Evolutionary conservation across 1,140 invertebrate species (phyloP).

Genomic region (Trachymyrmex cornetzi): DNA sequence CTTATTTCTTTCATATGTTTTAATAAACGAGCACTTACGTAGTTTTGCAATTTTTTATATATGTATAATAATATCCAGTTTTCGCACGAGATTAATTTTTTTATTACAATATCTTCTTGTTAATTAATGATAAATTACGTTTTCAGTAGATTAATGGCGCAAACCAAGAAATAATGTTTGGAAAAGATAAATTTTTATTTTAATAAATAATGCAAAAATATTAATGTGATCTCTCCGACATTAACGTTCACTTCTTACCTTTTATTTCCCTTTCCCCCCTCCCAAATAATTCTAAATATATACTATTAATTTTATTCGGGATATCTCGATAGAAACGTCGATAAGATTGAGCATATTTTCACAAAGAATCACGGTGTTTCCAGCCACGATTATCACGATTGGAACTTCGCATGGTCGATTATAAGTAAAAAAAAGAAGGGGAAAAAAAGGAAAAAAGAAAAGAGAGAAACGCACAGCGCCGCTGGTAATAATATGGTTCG

Average conservation of each 20-base stretch:
- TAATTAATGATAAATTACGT: not conserved
- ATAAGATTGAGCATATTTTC: not conserved
- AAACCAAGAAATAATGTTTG: not conserved
- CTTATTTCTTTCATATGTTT: not conserved
- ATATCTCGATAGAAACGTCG: not conserved
- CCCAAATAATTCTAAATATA: not conserved
- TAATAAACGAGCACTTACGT: not conserved
- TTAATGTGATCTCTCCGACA: not conserved
- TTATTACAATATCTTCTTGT: not conserved
- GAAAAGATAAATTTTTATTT: not conserved
- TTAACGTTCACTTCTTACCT: not conserved
- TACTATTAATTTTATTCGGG: not conserved
- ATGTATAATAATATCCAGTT: not conserved
- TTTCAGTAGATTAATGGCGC: not conserved
- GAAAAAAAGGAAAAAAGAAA: too few species aligned
- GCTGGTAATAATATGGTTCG: constrained; percentile 35
- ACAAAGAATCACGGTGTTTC: constrained; percentile 15
- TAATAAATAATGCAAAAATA: not conserved
- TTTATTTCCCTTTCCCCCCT: not conserved
- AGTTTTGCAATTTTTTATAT: not conserved
- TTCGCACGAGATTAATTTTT: not conserved
- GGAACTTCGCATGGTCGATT: not conserved
- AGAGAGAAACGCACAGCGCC: not conserved
- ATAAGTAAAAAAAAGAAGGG: not conserved
- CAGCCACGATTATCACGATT: not conserved